Evolutionary conservation across 2,888 invertebrate species (phyloP).

Genomic region (Acleris sparsana): DNA sequence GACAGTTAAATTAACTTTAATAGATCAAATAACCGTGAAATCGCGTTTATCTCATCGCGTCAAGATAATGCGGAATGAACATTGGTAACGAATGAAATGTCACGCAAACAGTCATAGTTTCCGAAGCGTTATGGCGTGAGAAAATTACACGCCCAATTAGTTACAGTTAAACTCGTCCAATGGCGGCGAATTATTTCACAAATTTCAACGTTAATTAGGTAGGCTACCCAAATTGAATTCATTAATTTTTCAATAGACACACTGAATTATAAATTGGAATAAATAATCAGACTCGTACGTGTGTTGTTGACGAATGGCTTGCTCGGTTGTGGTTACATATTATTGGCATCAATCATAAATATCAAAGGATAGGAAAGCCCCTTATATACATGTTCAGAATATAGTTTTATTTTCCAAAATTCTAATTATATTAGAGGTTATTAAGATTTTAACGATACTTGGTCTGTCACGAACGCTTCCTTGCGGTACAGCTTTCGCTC

Average conservation of each 20-base stretch:
- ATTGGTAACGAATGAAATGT: slow-evolving; percentile 27
- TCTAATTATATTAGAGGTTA: too few relatives aligned
- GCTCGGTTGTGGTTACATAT: background rate
- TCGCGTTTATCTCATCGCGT: background rate
- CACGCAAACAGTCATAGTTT: slow-evolving; percentile 20
- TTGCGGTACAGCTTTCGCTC: too few relatives aligned
- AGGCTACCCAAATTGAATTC: slow-evolving; percentile 19
- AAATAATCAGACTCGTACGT: slow-evolving; percentile 2
- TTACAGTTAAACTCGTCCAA: slow-evolving; percentile 27
- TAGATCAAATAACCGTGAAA: background rate
- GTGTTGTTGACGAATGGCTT: background rate
- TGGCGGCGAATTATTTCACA: slow-evolving; percentile 29
- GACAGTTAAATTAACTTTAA: too few relatives aligned
- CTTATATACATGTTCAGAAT: too few relatives aligned
- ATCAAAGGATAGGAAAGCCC: too few relatives aligned
- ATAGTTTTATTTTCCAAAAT: too few relatives aligned
- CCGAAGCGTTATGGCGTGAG: slow-evolving; percentile 30
- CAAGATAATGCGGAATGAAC: slow-evolving; percentile 16
- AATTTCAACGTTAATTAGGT: slow-evolving; percentile 27
- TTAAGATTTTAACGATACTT: too few relatives aligned
- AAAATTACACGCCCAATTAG: slow-evolving; percentile 35
- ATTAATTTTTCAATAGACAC: slow-evolving; percentile 15
- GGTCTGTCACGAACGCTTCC: too few relatives aligned
- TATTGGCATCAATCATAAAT: background rate
- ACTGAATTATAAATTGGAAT: slow-evolving; percentile 10